These are phyloP conservation scores for Irena cyanogastra DNA, from an alignment of 2,113 vertebrate species.

Conservation along the genomic window DNA sequence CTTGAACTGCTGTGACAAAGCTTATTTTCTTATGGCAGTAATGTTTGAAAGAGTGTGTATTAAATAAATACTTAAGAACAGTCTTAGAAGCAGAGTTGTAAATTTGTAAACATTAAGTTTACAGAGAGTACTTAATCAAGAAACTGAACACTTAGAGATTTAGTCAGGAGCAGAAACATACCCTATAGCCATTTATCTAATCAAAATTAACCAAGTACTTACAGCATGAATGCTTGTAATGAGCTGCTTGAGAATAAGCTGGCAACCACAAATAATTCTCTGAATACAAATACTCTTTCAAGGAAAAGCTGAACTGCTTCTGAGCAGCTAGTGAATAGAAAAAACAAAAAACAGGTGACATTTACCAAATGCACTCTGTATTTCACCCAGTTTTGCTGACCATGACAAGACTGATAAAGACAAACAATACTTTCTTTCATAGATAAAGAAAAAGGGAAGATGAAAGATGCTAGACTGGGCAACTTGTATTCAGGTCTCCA, in stretches of 20 bases:
- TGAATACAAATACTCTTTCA: conserved; percentile 37
- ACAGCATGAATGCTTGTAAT: not conserved
- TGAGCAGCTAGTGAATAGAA: not conserved
- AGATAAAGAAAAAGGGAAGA: not conserved
- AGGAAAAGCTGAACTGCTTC: conserved; percentile 26
- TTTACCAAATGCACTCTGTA: conserved; percentile 16
- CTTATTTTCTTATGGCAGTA: conserved; percentile 7
- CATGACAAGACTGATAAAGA: not conserved
- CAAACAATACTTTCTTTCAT: not conserved
- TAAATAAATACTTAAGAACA: conserved; percentile 27
- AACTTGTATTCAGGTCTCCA: not conserved
- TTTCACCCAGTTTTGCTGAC: conserved; percentile 9
- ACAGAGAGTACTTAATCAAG: not conserved
- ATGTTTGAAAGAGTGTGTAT: not conserved
- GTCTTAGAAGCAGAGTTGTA: not conserved
- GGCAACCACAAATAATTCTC: not conserved
- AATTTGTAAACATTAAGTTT: conserved; percentile 10
- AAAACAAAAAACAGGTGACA: conserved; percentile 30
- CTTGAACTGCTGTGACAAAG: conserved; percentile 1
- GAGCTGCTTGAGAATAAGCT: conserved; percentile 35
- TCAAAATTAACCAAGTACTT: conserved; percentile 55
- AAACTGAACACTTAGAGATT: conserved; percentile 11
- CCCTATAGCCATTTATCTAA: conserved; percentile 47
- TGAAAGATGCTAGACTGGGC: not conserved
- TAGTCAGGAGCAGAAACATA: not conserved